Base-by-base conservation (phyloP, 2,888 invertebrate genomes). In the Xylophagus ater region DNA sequence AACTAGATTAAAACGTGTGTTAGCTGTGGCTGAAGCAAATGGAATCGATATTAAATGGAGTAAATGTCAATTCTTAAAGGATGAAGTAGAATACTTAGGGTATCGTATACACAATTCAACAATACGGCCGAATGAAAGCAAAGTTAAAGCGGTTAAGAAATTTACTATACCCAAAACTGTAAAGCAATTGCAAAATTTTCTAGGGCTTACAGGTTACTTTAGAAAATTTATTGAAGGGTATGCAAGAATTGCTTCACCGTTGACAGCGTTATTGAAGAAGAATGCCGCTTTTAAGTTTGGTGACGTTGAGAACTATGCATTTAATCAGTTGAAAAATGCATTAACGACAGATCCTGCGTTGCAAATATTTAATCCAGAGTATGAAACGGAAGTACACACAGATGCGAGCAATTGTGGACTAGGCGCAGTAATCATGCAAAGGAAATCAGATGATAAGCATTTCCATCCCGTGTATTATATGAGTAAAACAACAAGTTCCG, bases 391-490 rank as follows among this genome's bases (percentile, higher is more conserved):
- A 13, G 24, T 34, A 2, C 35, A 36, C 14, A 53, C 54, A 1
- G 54, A 55, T 40, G 54, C 53, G 3, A 51, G 49, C 34, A 29
- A 42, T n/a, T 21, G 45, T 1, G 53, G 53, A 1, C 31, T 51
- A 19, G 55, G 51, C 6, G 52, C 50, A 4, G 48, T 53, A 3
- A 28, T 54, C 9, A 17, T 55, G 31, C 49, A 50, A 40, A 43
- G 30, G 20, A 4, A 9, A 4, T 28, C 55, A 45, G 26, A 46
- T 2, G 47, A 48, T 13, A 42, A 42, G 9, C 31, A 47, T 9
- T 42, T 54, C 7, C 57, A 56, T 33, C 57, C 54, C 1, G 47
- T 58, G 2, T 50, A 51, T 30, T 61, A 46, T 24, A 47, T 51
- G 44, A 57, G 55, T 20, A 45, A 46, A n/a, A 57, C 55, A 41